Evolutionary conservation across 2,797 vertebrate species (phyloP), one percentile per base, ranked within the genome.

Genomic region (Chiroxiphia lanceolata): DNA sequence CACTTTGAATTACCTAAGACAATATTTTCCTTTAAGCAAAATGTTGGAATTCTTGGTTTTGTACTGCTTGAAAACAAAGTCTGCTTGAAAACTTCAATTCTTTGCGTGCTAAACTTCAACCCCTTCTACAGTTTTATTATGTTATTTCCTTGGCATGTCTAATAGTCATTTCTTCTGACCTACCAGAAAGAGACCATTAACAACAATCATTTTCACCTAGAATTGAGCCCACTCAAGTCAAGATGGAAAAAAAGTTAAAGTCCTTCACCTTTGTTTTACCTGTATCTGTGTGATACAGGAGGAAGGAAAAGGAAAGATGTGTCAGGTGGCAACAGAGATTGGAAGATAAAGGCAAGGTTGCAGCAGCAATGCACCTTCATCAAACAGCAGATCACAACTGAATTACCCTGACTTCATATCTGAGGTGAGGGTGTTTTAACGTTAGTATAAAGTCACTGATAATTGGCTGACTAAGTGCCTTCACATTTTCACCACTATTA

Each of bases 401-500:
- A 34, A 68, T 81, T 70, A 81, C 63, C 83, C 75, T 76, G 69
- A 76, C 95, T 97, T 93, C 89, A 38, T 48, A 80, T 80, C 95
- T 93, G 75, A 97, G 83, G 93, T 29, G 26, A 90, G 70, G 79
- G 63, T 93, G 69, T 93, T 97, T 97, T 96, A 96, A 91, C 11
- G 12, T 95, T 95, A 85, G 82, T 87, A 95, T 93, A 95, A 96
- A 97, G 76, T 65, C 78, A 89, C 91, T 81, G 90, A 96, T 97
- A 98, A 98, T 93, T 97, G 96, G 91, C 65, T 96, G 96, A 97
- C 92, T 97, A 97, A 97, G 93, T 92, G 84, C 85, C 91, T 97
- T 97, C 68, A 83, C 94, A 96, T 96, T 97, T 97, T 96, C 89
- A 97, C 90, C 86, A 96, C 96, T 97, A 95, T 97, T 98, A 97